Percentiles rank a stretch among this genome's conserved stretches.
Evolutionary conservation across 2,113 vertebrate species (phyloP).

Genomic region (Protobothrops mucrosquamatus): DNA sequence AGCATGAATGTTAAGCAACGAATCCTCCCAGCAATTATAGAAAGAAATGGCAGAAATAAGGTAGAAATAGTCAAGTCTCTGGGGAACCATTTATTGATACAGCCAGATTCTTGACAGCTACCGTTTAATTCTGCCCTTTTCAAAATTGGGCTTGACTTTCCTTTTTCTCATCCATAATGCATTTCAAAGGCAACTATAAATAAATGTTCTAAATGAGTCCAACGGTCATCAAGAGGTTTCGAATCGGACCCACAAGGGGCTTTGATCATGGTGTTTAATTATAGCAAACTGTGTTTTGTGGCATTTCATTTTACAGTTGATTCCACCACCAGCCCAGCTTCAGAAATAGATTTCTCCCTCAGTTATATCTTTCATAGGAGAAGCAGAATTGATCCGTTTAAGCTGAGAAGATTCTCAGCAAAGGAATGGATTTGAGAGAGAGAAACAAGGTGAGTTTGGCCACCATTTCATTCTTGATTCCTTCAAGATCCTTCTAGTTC

Average conservation of each 20-base stretch:
- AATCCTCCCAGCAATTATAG: conserved; percentile 11
- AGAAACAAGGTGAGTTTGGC: neutral
- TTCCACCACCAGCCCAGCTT: neutral
- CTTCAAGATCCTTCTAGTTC: conserved; percentile 7
- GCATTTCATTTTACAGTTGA: conserved; percentile 23
- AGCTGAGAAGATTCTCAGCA: neutral
- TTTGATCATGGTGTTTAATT: conserved; percentile 30
- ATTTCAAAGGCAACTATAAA: conserved; percentile 26
- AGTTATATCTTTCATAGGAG: conserved; percentile 7
- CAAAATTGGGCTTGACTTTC: conserved; percentile 14
- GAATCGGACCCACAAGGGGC: conserved; percentile 22
- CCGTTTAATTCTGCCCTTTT: conserved; percentile 24
- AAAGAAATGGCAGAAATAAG: conserved; percentile 2
- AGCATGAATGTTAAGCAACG: conserved; percentile 19
- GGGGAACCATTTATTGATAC: conserved; percentile 19
- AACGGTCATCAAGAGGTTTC: conserved; percentile 26
- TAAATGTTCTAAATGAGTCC: conserved; percentile 27
- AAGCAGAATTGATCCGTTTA: conserved; percentile 15
- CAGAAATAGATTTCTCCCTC: conserved; percentile 6
- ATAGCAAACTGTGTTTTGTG: conserved; percentile 6
- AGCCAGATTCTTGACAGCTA: conserved; percentile 4
- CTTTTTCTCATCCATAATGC: conserved; percentile 31
- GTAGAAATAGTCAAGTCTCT: conserved; percentile 14
- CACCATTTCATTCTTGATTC: neutral
- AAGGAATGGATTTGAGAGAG: neutral